Percentiles rank a stretch among this genome's conserved stretches.
Conservation (phyloP, 92 coral and sea anemone species). For the Pocillopora meandrina region DNA sequence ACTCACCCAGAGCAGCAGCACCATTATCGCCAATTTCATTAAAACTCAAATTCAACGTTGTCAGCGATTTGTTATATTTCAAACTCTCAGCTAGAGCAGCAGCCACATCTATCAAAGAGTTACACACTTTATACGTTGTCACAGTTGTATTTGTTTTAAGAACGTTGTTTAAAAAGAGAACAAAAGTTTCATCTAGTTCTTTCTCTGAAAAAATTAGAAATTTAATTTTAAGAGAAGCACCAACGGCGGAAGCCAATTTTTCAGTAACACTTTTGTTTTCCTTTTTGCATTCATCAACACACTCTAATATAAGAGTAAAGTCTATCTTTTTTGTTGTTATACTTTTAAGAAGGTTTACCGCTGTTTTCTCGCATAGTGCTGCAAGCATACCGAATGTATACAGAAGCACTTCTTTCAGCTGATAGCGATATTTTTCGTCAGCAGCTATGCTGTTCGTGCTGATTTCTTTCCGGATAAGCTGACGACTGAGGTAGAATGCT, state of each 20-base stretch:
- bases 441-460: neutral
- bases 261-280: neutral
- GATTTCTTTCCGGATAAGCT: neutral
- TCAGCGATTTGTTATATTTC: no score
- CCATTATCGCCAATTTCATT: no score
- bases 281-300: neutral
- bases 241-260: neutral
- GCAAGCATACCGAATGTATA: neutral
- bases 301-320: neutral
- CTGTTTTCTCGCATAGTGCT: neutral
- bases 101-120: no score
- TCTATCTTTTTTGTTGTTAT: rapidly evolving
- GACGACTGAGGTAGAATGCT: neutral
- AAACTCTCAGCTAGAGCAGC: no score
- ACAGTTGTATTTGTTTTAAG: no score
- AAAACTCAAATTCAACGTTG: rapidly evolving
- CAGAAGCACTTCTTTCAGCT: neutral
- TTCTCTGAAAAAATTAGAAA: no score
- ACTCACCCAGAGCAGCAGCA: no score
- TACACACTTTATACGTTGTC: rapidly evolving
- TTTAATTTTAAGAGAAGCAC: neutral
- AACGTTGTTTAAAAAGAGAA: no score
- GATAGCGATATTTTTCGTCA: neutral
- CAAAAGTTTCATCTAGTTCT: no score
- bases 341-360: neutral